Base-by-base conservation (phyloP, 2,797 vertebrate genomes). In the Lepilemur ruficaudatus region DNA sequence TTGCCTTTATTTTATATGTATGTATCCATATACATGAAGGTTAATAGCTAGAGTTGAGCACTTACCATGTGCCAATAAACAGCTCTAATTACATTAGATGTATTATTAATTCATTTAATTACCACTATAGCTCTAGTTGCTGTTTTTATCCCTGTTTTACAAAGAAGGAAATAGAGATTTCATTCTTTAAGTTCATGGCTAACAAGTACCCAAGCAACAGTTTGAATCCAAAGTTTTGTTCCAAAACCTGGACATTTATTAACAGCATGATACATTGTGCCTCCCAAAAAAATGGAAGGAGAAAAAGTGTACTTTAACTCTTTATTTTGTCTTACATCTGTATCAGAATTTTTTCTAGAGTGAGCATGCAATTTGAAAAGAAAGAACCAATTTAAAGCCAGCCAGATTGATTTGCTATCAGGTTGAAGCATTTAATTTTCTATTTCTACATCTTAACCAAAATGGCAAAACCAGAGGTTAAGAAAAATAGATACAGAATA, bases 71-170 rank as follows among this genome's bases (percentile, higher is more conserved):
- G 25, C 11, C 75, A 91, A 86, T 80, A 91, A 89, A 86, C 15
- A 55, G 79, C 14, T 75, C 30, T 88, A 41, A 83, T 82, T 52
- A 82, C 5, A 85, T 89, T 73, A 89, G 70, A 38, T 46, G 32
- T 46, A 95, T 80, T 35, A 80, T 63, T 88, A 90, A 91, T 22
- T 94, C 32, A 41, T 89, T 95, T 85, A 82, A 72, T 85, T n/a
- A 28, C 90, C 61, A 89, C 22, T 32, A 20, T 46, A 78, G 9
- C 57, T 6, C 5, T 63, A 10, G 57, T 55, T 73, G 46, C 48
- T 92, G 28, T 55, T 82, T 89, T 96, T 72, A 89, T 72, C 43
- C 32, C 8, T 91, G 22, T 92, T 89, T 91, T 91, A 93, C 23
- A 78, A 30, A 87, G 38, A 73, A 23, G 52, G 52, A 87, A 73